Base-by-base conservation (phyloP, 2,113 vertebrate species). In the Melanerpes aurifrons region DNA sequence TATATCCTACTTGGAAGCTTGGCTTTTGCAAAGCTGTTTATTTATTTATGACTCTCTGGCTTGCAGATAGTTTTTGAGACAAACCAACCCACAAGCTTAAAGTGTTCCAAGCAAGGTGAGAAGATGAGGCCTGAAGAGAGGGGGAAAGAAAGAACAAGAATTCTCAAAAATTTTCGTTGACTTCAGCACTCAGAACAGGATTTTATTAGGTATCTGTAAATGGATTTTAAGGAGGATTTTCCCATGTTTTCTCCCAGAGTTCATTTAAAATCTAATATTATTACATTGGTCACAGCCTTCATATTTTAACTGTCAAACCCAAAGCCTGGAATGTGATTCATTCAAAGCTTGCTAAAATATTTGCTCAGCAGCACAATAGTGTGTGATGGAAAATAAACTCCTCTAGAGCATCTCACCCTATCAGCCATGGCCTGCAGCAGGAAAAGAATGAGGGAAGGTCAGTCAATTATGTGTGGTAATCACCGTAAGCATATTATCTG, bases 391-490 rank as follows among this genome's bases (percentile, higher is more conserved):
- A 98, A 98, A 98, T 98, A 98, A 98, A 98, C 98, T 98, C 97
- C 97, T 96, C 97, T 97, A 96, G 96, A 97, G 96, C 92, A 97
- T 97, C 96, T 98, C 97, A 96, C 97, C 98, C 98, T 98, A 98
- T 98, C 99, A 98, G 98, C 96, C 96, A 84, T 97, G 95, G 98
- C 98, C 98, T 98, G 98, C 97, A 98, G 98, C 97, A 97, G 97
- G 97, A 97, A 97, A 98, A 98, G 98, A 98, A 99, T 98, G 98
- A 98, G 97, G 98, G 98, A 98, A 99, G 98, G 98, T 99, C 98
- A 99, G 98, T 98, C 99, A 98, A 99, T 98, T 99, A 99, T 98
- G 97, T 98, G 98, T 98, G 97, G 97, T 99, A 99, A 99, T 99
- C 98, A 98, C 98, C 95, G 98, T 98, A 98, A 98, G 98, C 98